Evolutionary conservation across 2,888 invertebrate species (phyloP).

Genomic region (Drosophila buzzatii): DNA sequence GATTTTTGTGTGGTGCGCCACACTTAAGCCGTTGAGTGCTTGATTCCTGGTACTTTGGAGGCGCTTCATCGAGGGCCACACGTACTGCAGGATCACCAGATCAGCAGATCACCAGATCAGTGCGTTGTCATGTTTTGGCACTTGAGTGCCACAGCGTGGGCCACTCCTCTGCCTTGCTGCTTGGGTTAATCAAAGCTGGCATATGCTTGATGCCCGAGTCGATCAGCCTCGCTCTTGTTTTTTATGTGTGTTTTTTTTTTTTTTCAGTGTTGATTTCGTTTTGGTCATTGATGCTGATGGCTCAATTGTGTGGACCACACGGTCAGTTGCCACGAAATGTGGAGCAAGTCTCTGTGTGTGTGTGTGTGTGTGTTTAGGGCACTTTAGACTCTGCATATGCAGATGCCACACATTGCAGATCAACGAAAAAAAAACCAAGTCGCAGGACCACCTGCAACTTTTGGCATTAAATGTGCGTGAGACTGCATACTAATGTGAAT

Average conservation of each 20-base stretch:
- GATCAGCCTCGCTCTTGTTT: neutral
- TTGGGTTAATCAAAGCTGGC: constrained; percentile 77
- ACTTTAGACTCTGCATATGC: constrained; percentile 18
- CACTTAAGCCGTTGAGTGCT: constrained; percentile 83
- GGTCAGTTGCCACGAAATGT: constrained; percentile 27
- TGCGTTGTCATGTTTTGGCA: constrained; percentile 79
- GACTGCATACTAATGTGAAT: neutral
- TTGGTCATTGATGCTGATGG: constrained; percentile 70
- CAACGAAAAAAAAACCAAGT: neutral
- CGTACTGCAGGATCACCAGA: constrained; percentile 55
- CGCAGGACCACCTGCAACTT: constrained; percentile 49
- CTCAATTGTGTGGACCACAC: constrained; percentile 77
- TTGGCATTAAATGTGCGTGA: constrained; percentile 11
- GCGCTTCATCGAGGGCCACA: constrained; percentile 78
- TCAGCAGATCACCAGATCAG: constrained; percentile 14
- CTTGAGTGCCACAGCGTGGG: constrained; percentile 67
- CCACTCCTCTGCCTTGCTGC: constrained; percentile 58
- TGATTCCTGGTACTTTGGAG: constrained; percentile 78
- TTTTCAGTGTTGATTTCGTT: constrained; percentile 42
- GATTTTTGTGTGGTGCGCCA: constrained; percentile 65
- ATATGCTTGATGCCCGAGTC: constrained; percentile 34
- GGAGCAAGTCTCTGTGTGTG: constrained; percentile 36
- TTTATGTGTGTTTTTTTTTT: neutral
- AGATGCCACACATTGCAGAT: constrained; percentile 45
- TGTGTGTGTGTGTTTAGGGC: constrained; percentile 25